Evolutionary conservation across 2,113 vertebrate species (phyloP).

Genomic region (Mastomys coucha): DNA sequence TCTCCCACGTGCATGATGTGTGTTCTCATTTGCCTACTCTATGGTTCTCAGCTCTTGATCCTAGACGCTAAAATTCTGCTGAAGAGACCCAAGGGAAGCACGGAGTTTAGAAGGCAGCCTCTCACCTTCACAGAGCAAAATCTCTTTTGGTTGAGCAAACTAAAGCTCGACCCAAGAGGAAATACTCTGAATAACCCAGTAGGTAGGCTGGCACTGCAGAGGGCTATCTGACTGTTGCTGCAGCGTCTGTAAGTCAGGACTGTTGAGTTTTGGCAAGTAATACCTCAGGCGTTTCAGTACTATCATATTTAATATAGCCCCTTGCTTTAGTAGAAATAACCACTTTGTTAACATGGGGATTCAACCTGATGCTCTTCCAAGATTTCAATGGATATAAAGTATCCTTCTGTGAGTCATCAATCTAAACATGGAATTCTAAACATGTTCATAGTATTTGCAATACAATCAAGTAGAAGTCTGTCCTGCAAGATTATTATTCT

Average conservation of each 20-base stretch:
- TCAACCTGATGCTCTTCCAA: not conserved
- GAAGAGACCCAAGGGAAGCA: not conserved
- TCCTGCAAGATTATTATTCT: no score
- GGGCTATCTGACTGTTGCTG: not conserved
- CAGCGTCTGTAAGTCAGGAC: not conserved
- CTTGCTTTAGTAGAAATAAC: not conserved
- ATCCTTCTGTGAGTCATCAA: not conserved
- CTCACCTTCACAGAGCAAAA: not conserved
- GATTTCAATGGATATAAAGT: not conserved
- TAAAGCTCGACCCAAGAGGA: not conserved
- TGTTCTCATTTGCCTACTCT: not conserved
- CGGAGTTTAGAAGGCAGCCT: not conserved
- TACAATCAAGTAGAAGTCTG: not conserved
- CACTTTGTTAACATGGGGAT: not conserved
- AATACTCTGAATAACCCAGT: not conserved
- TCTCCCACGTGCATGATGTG: fast-evolving
- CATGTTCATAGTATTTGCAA: not conserved
- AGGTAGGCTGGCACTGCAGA: not conserved
- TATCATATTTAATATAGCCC: not conserved
- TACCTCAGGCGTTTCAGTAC: not conserved
- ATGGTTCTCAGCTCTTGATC: not conserved
- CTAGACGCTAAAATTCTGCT: not conserved
- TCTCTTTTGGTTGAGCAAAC: not conserved
- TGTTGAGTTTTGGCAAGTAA: not conserved
- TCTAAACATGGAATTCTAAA: not conserved